Percentiles rank a stretch among this genome's conserved stretches.
Evolutionary conservation across 2,113 vertebrate species (phyloP).

Genomic region (Boulengeromyrus knoepffleri): DNA sequence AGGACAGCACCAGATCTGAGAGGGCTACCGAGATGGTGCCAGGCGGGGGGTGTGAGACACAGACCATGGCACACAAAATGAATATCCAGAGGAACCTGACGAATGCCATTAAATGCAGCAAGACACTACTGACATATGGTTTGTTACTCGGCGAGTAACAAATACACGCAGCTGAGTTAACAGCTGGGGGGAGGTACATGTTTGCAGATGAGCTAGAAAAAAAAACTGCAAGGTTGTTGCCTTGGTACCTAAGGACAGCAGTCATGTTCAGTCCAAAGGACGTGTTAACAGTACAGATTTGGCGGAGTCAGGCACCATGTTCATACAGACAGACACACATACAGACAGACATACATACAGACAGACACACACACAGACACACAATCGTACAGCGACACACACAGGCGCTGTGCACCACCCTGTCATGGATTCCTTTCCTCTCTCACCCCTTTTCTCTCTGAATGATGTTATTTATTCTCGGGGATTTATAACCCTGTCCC

Average conservation of each 20-base stretch:
- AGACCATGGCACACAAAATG: neutral
- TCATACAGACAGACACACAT: neutral
- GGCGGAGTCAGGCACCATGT: neutral
- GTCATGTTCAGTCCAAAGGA: neutral
- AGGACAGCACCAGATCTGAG: neutral
- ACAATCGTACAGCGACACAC: neutral
- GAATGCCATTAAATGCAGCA: neutral
- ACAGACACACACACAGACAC: neutral
- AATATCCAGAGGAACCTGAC: neutral
- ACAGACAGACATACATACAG: neutral
- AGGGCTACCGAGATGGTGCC: neutral
- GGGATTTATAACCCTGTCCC: conserved; percentile 17
- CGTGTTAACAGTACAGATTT: neutral
- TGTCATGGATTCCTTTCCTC: neutral
- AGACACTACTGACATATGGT: neutral
- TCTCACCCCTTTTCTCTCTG: conserved; percentile 5
- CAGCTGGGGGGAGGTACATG: neutral
- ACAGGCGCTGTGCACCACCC: neutral
- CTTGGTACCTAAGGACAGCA: neutral
- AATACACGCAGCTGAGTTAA: neutral
- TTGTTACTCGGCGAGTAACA: neutral
- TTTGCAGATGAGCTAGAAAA: neutral
- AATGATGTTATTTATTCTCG: conserved; percentile 13
- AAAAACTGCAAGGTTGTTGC: neutral
- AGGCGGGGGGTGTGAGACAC: neutral